A percentile compares a stretch with the other conserved stretches of the same genome.
Evolutionary conservation across 2,113 vertebrate species (phyloP).

Genomic region (Chloropsis hardwickii): DNA sequence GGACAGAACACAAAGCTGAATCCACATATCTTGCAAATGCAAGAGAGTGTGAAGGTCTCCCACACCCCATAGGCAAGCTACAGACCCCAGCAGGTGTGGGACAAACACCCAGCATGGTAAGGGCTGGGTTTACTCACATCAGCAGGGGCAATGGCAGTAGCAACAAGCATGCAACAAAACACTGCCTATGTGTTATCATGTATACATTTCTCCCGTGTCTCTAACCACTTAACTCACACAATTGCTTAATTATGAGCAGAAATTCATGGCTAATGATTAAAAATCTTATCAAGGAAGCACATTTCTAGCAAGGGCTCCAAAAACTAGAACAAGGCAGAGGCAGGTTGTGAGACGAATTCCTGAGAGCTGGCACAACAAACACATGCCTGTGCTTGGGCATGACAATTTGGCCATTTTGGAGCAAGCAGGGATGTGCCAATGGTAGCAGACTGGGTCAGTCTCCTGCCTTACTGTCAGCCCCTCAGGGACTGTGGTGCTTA

Average conservation of each 20-base stretch:
- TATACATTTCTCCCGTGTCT: background rate
- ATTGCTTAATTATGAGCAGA: background rate
- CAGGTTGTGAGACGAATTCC: background rate
- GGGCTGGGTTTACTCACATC: background rate
- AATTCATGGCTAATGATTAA: background rate
- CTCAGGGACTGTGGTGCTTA: background rate
- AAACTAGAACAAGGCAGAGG: background rate
- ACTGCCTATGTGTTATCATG: background rate
- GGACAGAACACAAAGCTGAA: background rate
- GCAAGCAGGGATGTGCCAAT: background rate
- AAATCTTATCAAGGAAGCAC: conserved; percentile 9
- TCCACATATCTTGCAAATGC: background rate
- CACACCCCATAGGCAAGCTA: rapidly evolving
- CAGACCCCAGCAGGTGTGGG: background rate
- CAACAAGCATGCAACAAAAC: background rate
- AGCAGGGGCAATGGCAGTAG: background rate
- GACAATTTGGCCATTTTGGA: background rate
- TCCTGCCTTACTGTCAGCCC: background rate
- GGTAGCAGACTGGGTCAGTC: background rate
- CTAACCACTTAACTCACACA: conserved; percentile 1
- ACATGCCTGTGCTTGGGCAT: background rate
- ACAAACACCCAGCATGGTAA: rapidly evolving
- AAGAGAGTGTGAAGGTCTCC: background rate
- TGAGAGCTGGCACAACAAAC: background rate
- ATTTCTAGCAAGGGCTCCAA: background rate